phyloP scores from a whole-genome alignment of 2,797 vertebrate genomes.

The Manis crassicaudata region DNA sequence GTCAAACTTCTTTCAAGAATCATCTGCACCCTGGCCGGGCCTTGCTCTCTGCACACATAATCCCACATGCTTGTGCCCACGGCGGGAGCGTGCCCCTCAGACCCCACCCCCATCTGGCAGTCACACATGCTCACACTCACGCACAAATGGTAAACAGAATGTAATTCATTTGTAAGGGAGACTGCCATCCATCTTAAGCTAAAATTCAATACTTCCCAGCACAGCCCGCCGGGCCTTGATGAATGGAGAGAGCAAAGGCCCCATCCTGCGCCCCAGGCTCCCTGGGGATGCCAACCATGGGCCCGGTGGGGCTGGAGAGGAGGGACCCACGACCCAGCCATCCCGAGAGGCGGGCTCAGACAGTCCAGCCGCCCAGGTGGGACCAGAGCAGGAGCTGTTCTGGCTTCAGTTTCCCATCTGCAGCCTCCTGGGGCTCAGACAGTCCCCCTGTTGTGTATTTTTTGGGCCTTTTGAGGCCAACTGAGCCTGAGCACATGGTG shows the following conservation, averaged over 20 bases:
- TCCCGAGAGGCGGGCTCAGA: not conserved
- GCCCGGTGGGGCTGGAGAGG: not conserved
- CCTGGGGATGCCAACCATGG: not conserved
- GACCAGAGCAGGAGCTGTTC: not conserved
- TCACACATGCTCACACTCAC: not conserved
- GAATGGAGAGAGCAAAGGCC: constrained; percentile 69
- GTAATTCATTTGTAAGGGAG: constrained; percentile 81
- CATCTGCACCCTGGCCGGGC: not conserved
- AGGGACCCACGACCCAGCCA: not conserved
- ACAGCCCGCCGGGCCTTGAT: constrained; percentile 68
- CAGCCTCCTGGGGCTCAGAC: not conserved
- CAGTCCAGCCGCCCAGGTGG: not conserved
- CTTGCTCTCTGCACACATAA: not conserved
- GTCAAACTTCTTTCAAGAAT: constrained; percentile 21
- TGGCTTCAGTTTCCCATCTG: not conserved
- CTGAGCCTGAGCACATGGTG: not conserved
- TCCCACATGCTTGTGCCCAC: not conserved
- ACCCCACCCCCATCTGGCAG: not conserved
- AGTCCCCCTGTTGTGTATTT: not conserved
- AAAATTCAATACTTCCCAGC: constrained; percentile 79
- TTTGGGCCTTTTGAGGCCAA: not conserved
- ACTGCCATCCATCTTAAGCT: constrained; percentile 77
- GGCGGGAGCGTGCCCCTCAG: not conserved
- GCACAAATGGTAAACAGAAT: constrained; percentile 76
- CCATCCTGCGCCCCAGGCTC: not conserved